A percentile compares a stretch with the other conserved stretches of the same genome.
Evolutionary conservation across 2,888 invertebrate genomes (phyloP).

Genomic region (Apotomis betuletana): DNA sequence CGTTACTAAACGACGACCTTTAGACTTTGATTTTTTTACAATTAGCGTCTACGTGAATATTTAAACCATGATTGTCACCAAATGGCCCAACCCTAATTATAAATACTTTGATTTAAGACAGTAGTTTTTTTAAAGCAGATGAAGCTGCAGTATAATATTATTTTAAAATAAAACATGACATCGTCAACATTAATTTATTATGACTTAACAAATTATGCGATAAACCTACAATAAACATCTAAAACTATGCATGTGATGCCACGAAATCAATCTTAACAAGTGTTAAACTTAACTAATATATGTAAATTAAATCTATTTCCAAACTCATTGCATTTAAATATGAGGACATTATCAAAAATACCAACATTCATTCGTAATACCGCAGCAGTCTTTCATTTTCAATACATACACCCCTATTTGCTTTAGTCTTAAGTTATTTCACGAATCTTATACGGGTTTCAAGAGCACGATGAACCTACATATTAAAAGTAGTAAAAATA

Average conservation of each 20-base stretch:
- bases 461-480: not conserved
- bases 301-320: slow-evolving; percentile 17
- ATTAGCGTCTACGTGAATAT: too few relatives aligned
- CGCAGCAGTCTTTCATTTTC: slow-evolving; percentile 43
- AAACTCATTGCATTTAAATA: slow-evolving; percentile 15
- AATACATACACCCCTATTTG: slow-evolving; percentile 29
- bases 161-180: slow-evolving; percentile 13
- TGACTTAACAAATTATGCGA: slow-evolving; percentile 28
- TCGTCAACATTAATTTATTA: slow-evolving; percentile 36
- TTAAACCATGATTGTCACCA: too few relatives aligned
- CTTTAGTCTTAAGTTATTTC: slow-evolving; percentile 12
- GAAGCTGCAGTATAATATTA: not conserved
- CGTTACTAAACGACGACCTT: too few relatives aligned
- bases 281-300: slow-evolving; percentile 30
- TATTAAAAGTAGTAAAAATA: too few relatives aligned
- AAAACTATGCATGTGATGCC: slow-evolving; percentile 39
- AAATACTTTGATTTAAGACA: too few relatives aligned
- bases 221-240: slow-evolving; percentile 19
- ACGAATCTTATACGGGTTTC: not conserved
- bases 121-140: too few relatives aligned
- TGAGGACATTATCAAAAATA: slow-evolving; percentile 40
- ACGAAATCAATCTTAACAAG: slow-evolving; percentile 31
- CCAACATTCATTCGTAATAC: slow-evolving; percentile 33
- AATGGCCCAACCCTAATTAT: too few relatives aligned
- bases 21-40: too few relatives aligned